Evolutionary conservation across 2,113 vertebrate genomes (phyloP).

Genomic region (Pseudolaguvia tuberculata): DNA sequence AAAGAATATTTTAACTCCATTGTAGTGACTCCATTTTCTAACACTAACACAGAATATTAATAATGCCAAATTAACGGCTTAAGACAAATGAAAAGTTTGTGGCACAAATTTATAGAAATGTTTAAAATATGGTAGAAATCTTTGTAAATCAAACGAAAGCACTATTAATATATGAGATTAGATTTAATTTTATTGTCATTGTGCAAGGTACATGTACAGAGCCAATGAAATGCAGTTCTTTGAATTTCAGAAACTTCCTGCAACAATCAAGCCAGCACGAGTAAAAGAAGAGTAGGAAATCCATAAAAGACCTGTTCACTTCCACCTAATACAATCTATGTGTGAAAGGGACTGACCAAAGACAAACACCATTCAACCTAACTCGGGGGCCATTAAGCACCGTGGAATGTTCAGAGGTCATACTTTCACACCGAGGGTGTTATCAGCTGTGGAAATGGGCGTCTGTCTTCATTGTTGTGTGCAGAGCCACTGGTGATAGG

Average conservation of each 20-base stretch:
- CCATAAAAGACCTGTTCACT: constrained; percentile 42
- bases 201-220: too few relatives aligned
- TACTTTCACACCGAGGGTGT: constrained; percentile 54
- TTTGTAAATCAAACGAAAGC: neutral
- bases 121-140: neutral
- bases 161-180: neutral
- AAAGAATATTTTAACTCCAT: neutral
- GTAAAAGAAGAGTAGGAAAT: constrained; percentile 55
- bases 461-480: constrained; percentile 59
- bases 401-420: constrained; percentile 58
- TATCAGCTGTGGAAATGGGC: constrained; percentile 65
- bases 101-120: neutral
- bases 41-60: neutral
- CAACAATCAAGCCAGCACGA: neutral
- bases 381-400: constrained; percentile 54
- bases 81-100: neutral
- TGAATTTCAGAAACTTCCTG: neutral
- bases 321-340: constrained; percentile 44
- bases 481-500: constrained; percentile 29
- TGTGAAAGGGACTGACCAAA: constrained; percentile 49
- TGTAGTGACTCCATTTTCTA: neutral
- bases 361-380: constrained; percentile 56
- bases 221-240: too few relatives aligned
- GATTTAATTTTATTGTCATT: too few relatives aligned
- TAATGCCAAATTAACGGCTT: neutral